Evolutionary conservation across 2,888 invertebrate species (phyloP), one percentile per base, ranked within the genome.

Genomic region (Mythimna loreyi): DNA sequence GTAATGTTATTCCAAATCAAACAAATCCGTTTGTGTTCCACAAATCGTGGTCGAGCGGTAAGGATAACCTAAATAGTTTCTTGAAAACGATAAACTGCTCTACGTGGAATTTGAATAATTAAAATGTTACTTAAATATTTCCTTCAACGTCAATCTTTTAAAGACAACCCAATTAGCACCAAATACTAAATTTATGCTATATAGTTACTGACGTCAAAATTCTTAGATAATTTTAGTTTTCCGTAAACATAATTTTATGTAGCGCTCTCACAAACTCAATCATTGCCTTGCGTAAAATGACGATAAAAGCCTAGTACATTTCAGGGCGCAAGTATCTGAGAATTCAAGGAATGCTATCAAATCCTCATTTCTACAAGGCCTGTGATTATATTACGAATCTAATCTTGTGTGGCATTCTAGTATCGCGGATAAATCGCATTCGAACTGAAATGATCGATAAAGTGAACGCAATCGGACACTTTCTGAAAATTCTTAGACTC

Each of bases 1-100:
- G 58, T 64, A 78, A 78, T 78, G 66, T 62, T 75, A 75, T 79
- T 45, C 75, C 21, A 28, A 61, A 60, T 66, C 60, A 30, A 25
- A 63, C 52, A 66, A 66, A 66, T 66, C 40, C 43, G 45, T 66
- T 47, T 73, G 67, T 55, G 49, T 56, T 52, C n/a, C 9, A 49
- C 61, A n/a, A 53, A 11, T 59, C 59, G 50, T 69, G 11, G 49
- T 73, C 16, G 33, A 69, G 28, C 6, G 19, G 33, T 9, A 53
- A 21, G 40, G 19, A 59, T 56, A 2, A 43, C 19, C 43, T n/a
- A 13, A 36, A 36, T 36, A 28, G 25, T 25, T 25, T 58, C 6
- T 40, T 16, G 11, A 40, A 40, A 25, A 68, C 1, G 1, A 19
- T 58, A n/a, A n/a, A 4, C 23, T 49, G 4, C 8, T n/a, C 1